A percentile compares a stretch with the other conserved stretches of the same genome.
Conservation (phyloP, 2,888 invertebrate genomes). For the Ptychoptera contaminata region DNA sequence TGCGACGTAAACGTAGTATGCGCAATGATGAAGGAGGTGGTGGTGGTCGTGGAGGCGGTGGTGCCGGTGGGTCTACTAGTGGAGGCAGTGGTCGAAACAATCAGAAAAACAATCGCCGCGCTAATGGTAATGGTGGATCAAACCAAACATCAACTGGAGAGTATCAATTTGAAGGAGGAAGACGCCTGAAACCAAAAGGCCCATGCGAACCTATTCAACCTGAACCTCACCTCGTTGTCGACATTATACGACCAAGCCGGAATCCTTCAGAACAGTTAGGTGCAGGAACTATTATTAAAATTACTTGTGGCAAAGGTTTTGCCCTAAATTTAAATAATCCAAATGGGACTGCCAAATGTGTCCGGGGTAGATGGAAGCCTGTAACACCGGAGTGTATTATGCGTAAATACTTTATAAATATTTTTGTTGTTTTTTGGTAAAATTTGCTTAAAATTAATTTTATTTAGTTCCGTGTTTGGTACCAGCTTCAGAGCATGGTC, state of each 20-base stretch:
- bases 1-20: conserved; percentile 16
- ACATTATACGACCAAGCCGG: conserved; percentile 52
- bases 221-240: conserved; percentile 49
- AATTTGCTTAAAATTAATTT: too few relatives aligned
- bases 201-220: conserved; percentile 52
- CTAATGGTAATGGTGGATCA: not conserved
- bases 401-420: conserved; percentile 29
- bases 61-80: not conserved
- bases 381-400: conserved; percentile 65
- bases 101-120: not conserved
- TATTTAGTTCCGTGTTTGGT: conserved; percentile 59
- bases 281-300: conserved; percentile 57
- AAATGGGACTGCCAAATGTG: conserved; percentile 65
- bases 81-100: not conserved
- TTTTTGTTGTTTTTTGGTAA: not conserved
- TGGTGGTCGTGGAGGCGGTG: not conserved
- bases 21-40: conserved; percentile 5
- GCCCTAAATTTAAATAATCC: conserved; percentile 52
- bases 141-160: conserved; percentile 1
- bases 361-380: conserved; percentile 73
- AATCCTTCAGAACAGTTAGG: conserved; percentile 57
- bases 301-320: conserved; percentile 65
- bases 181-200: conserved; percentile 31
- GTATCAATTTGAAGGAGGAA: conserved; percentile 8
- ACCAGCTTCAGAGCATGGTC: conserved; percentile 50